Evolutionary conservation across 2,888 invertebrate genomes (phyloP).

Genomic region (Clivina fossor): DNA sequence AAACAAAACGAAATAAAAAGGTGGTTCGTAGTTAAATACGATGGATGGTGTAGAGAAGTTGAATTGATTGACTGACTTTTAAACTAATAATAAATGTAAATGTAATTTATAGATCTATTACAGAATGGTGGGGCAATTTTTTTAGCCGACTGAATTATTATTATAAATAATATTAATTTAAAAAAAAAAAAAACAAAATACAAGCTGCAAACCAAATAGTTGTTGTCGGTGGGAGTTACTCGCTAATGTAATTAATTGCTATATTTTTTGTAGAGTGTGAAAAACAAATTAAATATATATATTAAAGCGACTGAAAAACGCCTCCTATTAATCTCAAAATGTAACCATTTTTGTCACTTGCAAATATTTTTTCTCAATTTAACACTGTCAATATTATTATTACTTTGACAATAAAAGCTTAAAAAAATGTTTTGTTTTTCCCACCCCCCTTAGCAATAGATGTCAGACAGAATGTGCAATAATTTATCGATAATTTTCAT

Average conservation of each 20-base stretch:
- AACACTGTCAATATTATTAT: no score
- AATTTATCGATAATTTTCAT: no score
- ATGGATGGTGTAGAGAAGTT: constrained; percentile 29
- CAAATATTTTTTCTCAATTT: neutral
- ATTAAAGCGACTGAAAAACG: constrained; percentile 30
- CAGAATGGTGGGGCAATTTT: constrained; percentile 28
- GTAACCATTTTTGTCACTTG: constrained; percentile 1
- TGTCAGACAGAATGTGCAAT: no score
- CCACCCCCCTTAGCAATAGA: no score
- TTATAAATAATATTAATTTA: no score
- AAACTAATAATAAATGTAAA: constrained; percentile 32
- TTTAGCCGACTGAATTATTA: constrained; percentile 16
- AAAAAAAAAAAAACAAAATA: constrained; percentile 6
- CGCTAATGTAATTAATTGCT: constrained; percentile 35
- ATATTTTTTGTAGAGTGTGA: constrained; percentile 30
- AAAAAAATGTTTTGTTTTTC: no score
- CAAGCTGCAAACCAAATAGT: constrained; percentile 34
- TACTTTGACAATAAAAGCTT: no score
- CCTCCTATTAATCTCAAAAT: no score
- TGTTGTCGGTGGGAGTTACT: constrained; percentile 23
- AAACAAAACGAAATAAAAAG: no score
- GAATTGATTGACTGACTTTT: constrained; percentile 30
- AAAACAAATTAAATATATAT: no score
- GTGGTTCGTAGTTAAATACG: no score
- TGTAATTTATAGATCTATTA: constrained; percentile 32